Conservation (phyloP, 1,140 invertebrate species). For the Hyposmocoma kahamanoa region DNA sequence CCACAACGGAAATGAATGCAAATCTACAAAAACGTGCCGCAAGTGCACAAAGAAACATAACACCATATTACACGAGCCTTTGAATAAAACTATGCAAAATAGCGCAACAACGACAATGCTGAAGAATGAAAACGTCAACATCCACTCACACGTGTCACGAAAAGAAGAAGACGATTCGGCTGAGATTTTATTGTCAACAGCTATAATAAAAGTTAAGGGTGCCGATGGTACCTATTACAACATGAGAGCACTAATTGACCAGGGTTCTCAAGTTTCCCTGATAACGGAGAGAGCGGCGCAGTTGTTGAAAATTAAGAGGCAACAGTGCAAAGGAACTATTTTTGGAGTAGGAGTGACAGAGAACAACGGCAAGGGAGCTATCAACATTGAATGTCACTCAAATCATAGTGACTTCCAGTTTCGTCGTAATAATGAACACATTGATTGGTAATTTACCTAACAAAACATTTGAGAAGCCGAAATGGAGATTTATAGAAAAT, state of each 20-base stretch:
- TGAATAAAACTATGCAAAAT: neutral
- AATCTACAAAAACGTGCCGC: constrained; percentile 5
- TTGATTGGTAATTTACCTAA: constrained; percentile 14
- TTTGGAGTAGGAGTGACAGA: constrained; percentile 11
- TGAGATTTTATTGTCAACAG: constrained; percentile 10
- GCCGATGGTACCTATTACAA: constrained; percentile 4
- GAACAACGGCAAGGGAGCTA: constrained; percentile 12
- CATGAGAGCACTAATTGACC: constrained; percentile 11
- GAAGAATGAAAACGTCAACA: neutral
- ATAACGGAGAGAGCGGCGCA: constrained; percentile 15
- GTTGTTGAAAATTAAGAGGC: constrained; percentile 8
- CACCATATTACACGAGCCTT: constrained; percentile 3
- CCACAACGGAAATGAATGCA: constrained; percentile 12
- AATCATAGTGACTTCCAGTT: constrained; percentile 9
- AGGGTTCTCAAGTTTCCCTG: constrained; percentile 12
- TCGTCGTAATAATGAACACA: constrained; percentile 14
- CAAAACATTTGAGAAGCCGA: constrained; percentile 14
- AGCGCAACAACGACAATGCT: neutral
- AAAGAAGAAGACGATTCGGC: neutral
- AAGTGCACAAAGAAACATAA: neutral
- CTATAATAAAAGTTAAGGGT: constrained; percentile 1
- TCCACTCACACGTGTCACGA: neutral
- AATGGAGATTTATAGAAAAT: constrained; percentile 9
- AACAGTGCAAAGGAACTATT: constrained; percentile 10
- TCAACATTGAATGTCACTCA: constrained; percentile 6